Conservation (phyloP, 2,888 invertebrate genomes). For the Deroplatys truncata region DNA sequence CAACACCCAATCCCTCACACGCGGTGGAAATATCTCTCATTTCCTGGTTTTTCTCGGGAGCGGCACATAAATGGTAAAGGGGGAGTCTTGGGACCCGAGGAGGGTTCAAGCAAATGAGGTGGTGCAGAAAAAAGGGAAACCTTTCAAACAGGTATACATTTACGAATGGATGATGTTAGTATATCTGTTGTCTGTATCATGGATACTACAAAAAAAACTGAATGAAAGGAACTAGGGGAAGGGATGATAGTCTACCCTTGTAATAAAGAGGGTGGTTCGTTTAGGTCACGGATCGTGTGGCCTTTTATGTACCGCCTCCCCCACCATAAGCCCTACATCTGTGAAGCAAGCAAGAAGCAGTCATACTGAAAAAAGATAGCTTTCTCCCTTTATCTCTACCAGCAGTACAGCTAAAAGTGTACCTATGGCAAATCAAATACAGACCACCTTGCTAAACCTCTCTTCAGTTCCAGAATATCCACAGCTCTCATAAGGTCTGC, state of each 20-base stretch:
- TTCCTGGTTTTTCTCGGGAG: conserved; percentile 1
- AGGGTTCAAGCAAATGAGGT: neutral
- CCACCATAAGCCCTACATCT: neutral
- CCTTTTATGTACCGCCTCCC: neutral
- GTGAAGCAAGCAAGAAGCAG: neutral
- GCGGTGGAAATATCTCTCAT: neutral
- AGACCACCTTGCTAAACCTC: too few species aligned
- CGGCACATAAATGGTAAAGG: neutral
- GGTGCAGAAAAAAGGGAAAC: neutral
- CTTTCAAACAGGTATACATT: neutral
- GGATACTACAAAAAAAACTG: neutral
- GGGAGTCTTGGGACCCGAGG: neutral
- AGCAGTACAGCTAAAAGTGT: neutral
- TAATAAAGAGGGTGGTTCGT: conserved; percentile 4
- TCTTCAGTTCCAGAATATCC: too few species aligned
- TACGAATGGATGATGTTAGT: neutral
- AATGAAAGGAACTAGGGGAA: neutral
- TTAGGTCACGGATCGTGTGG: neutral
- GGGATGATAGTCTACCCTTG: neutral
- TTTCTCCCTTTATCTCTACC: neutral
- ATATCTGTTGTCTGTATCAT: conserved; percentile 4
- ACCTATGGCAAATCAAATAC: too few species aligned
- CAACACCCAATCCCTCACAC: neutral
- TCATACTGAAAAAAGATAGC: neutral
- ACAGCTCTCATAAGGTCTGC: too few species aligned